A percentile compares a stretch with the other conserved stretches of the same genome.
phyloP scores from a whole-genome alignment of 2,113 vertebrate species.

The Tichodroma muraria region DNA sequence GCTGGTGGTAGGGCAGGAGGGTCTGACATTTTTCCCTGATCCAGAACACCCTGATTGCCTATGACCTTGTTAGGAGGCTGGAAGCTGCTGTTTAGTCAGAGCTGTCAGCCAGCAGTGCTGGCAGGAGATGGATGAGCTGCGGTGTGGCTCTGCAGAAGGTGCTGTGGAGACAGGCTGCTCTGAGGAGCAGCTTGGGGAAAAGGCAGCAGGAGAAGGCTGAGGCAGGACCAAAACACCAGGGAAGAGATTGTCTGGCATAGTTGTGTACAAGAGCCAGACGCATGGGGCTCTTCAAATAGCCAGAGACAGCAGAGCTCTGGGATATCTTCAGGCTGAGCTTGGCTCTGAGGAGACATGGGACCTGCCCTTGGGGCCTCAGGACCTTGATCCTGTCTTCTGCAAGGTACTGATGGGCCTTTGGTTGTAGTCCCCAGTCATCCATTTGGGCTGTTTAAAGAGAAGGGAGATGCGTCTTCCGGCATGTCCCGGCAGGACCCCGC shows the following conservation, averaged over 20 bases:
- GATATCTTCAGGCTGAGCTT: not conserved
- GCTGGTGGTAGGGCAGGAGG: not conserved
- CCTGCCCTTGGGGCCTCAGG: not conserved
- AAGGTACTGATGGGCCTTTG: not conserved
- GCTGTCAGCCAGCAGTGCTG: not conserved
- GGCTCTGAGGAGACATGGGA: not conserved
- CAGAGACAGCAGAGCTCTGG: not conserved
- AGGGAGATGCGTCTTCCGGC: not conserved
- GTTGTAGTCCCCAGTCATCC: too few species aligned
- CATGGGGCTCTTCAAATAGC: not conserved
- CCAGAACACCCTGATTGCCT: not conserved
- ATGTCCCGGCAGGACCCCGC: not conserved
- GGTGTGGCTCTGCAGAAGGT: not conserved
- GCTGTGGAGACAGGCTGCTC: not conserved
- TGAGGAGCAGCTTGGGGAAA: not conserved
- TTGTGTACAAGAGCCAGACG: not conserved
- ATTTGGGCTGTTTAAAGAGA: not conserved
- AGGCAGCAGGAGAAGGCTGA: not conserved
- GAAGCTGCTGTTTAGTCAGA: not conserved
- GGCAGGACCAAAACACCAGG: not conserved
- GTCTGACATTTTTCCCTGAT: not conserved
- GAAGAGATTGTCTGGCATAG: not conserved
- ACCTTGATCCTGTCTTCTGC: not conserved
- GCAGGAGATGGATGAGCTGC: slow-evolving; percentile 1
- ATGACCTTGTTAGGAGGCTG: not conserved